Evolutionary conservation across 2,888 invertebrate species (phyloP).

Genomic region (Branchellion lobata): DNA sequence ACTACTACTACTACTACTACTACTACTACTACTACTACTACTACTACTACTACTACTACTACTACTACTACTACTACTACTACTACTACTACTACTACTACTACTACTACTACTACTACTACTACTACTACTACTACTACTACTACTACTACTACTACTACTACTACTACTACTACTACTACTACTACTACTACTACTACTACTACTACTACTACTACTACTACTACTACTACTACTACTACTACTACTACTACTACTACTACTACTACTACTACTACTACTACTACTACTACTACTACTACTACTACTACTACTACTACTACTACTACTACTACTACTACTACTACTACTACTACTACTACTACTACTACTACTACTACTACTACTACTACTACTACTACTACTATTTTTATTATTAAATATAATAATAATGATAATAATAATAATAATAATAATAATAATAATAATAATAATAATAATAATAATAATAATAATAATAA

Average conservation of each 20-base stretch:
- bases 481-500: too few species aligned
- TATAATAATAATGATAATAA: constrained; percentile 12
- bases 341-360: neutral
- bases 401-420: neutral
- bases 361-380: neutral
- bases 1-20: too few species aligned
- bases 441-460: neutral
- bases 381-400: neutral
- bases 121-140: neutral
- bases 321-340: neutral
- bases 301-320: neutral
- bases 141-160: neutral
- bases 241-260: neutral
- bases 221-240: too few species aligned
- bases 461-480: too few species aligned
- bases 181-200: too few species aligned
- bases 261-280: neutral
- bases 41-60: too few species aligned
- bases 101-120: too few species aligned
- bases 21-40: too few species aligned
- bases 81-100: too few species aligned
- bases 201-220: too few species aligned
- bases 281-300: neutral
- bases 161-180: neutral
- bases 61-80: too few species aligned